These are phyloP conservation scores for Dryobates pubescens DNA, from an alignment of 2,797 vertebrate species.

Conservation along the genomic window DNA sequence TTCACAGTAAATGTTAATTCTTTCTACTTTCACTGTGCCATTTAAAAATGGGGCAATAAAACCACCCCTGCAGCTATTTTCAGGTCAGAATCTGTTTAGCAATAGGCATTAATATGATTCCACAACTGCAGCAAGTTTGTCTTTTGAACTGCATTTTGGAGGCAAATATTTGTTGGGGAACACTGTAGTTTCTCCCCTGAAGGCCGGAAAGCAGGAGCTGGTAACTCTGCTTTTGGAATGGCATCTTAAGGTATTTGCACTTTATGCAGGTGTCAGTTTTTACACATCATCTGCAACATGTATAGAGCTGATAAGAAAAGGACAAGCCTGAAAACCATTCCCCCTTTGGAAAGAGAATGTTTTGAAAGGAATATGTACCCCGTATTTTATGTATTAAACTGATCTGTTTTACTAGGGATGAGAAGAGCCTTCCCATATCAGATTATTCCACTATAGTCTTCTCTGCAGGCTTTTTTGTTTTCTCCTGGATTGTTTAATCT, in stretches of 20 bases:
- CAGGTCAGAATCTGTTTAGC: neutral
- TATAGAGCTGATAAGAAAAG: neutral
- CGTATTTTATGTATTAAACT: neutral
- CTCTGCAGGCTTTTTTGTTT: accelerated
- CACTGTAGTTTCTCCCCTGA: neutral
- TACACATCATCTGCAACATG: neutral
- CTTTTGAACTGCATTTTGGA: neutral
- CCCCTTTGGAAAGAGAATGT: neutral
- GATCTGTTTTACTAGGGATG: neutral
- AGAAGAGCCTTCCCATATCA: neutral
- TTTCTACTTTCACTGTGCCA: neutral
- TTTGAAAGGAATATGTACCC: neutral
- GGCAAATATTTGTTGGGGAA: neutral
- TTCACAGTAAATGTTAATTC: neutral
- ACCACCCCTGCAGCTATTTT: neutral
- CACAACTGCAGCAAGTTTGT: neutral
- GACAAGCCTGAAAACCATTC: neutral
- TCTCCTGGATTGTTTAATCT: neutral
- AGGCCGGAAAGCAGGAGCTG: neutral
- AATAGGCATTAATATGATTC: neutral
- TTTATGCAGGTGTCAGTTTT: neutral
- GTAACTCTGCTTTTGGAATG: neutral
- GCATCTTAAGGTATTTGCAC: neutral
- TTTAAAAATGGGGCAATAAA: neutral
- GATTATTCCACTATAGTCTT: neutral